phyloP scores from a whole-genome alignment of 2,797 vertebrate species.

The Pipistrellus pipistrellus region DNA sequence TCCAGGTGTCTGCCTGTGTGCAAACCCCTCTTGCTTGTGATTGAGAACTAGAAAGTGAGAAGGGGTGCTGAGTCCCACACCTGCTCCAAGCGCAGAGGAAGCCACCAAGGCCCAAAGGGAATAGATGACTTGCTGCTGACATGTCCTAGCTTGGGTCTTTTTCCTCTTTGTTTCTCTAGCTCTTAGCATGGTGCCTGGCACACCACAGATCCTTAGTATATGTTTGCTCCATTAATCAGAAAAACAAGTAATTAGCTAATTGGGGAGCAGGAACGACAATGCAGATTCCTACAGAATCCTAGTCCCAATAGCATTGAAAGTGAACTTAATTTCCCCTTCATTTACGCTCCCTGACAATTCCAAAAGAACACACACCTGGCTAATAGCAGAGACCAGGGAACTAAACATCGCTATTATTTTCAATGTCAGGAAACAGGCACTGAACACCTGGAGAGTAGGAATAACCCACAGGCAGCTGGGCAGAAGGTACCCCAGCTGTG shows the following conservation, averaged over 20 bases:
- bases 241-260: slow-evolving; percentile 12
- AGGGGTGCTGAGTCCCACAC: neutral
- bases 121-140: neutral
- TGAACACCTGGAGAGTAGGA: neutral
- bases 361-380: neutral
- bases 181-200: neutral
- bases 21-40: slow-evolving; percentile 31
- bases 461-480: neutral
- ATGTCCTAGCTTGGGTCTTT: neutral
- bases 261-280: neutral
- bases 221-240: neutral
- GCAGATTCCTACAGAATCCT: neutral
- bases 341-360: neutral
- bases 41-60: neutral
- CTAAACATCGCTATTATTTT: neutral
- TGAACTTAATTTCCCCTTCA: neutral
- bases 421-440: neutral
- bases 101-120: neutral
- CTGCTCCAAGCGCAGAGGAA: neutral
- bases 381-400: neutral
- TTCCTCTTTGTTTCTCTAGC: neutral
- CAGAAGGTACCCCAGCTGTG: neutral
- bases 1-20: neutral
- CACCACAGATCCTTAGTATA: neutral
- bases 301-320: neutral